Conservation (phyloP, 1,140 invertebrate genomes). For the Lepidurus apus region DNA sequence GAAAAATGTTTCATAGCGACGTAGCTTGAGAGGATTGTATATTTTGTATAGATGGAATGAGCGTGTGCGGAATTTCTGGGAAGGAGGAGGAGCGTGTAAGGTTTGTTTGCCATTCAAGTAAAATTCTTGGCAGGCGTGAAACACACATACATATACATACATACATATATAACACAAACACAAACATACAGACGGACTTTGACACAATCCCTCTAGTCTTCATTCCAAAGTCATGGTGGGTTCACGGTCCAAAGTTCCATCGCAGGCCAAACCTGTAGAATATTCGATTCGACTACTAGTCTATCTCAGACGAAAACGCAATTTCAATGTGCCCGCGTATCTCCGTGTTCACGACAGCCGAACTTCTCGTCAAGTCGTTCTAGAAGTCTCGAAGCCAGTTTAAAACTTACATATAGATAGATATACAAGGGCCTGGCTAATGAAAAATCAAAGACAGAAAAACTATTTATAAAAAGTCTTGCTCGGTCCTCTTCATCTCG, state of each 20-base stretch:
- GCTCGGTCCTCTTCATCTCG: neutral
- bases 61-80: neutral
- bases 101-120: neutral
- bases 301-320: constrained; percentile 1
- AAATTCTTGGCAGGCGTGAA: constrained; percentile 16
- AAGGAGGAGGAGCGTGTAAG: neutral
- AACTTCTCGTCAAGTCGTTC: neutral
- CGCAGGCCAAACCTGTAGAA: too few relatives aligned
- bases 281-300: neutral
- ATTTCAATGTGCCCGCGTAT: neutral
- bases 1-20: neutral
- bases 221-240: constrained; percentile 14
- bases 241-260: constrained; percentile 11
- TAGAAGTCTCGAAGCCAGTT: neutral
- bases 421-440: too few relatives aligned
- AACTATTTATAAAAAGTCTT: neutral
- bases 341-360: constrained; percentile 12
- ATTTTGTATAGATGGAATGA: constrained; percentile 8
- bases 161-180: neutral
- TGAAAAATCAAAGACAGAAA: neutral
- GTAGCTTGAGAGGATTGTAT: constrained; percentile 3
- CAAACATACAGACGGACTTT: neutral
- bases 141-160: neutral
- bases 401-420: too few relatives aligned
- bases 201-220: constrained; percentile 4